Base-by-base conservation (phyloP, 2,113 vertebrate species). In the Carlito syrichta region DNA sequence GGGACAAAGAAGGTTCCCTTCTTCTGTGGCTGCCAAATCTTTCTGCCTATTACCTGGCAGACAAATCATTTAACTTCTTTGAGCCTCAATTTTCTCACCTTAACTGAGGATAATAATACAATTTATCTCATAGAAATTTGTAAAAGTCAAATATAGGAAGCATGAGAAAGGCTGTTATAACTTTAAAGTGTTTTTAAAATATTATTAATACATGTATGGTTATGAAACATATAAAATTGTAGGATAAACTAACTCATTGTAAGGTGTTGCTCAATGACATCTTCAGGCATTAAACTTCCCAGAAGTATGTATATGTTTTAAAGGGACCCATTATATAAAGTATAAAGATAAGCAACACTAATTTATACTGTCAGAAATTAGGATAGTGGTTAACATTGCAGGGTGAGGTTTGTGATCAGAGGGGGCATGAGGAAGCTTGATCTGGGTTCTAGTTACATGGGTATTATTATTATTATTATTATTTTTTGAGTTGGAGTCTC, bases 21-120 rank as follows among this genome's bases (percentile, higher is more conserved):
- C 35, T 54, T 76, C 62, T 38, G 35, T 38, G 63, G 38, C 79
- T 69, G 25, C 38, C 66, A 78, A 94, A 71, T 83, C 43, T 96
- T 95, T 76, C 95, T 95, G 19, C 83, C 48, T 79, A 45, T 32
- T 83, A 62, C 35, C 8, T 84, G 45, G 27, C 43, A 63, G 38
- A 78, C 10, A 94, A 82, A 78, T 27, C 27, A 50, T 54, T 69
- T 89, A 76, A 66, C 50, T 81, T 91, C 73, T 93, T 32, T 86
- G 20, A 84, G 50, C 22, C n/a, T 93, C 69, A 78, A 43, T 93
- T 92, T 96, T 87, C 38, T 96, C 81, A 78, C 23, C 50, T 94
- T 82, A 78, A 87, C 74, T 96, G 63, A 78, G 27, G 22, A 62
- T 86, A 73, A 89, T 92, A 84, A 74, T 87, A 78, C 27, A 79